Conservation (phyloP, 2,113 vertebrate genomes). For the Erpornis zantholeuca region DNA sequence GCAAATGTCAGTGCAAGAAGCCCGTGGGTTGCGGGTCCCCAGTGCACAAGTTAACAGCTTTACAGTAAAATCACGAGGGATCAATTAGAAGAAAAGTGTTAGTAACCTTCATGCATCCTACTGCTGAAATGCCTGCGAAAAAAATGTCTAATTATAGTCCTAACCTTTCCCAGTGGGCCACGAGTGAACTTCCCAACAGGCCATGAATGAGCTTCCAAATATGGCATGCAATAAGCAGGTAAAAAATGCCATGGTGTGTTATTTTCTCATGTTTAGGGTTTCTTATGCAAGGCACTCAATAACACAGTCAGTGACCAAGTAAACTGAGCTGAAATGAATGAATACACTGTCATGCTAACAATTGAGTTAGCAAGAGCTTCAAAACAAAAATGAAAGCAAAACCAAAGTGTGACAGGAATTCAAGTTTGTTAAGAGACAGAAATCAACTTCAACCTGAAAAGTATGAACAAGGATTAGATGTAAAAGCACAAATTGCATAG, state of each 20-base stretch:
- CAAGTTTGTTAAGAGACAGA: background rate
- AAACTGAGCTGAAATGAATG: background rate
- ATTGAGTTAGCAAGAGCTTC: background rate
- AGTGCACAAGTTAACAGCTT: slow-evolving; percentile 71
- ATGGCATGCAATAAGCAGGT: background rate
- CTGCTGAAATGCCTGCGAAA: slow-evolving; percentile 70
- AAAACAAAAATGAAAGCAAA: background rate
- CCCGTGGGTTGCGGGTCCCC: slow-evolving; percentile 62
- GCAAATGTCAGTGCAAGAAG: slow-evolving; percentile 77
- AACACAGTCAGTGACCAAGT: background rate
- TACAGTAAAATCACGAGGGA: slow-evolving; percentile 73
- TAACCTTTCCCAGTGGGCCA: slow-evolving; percentile 74
- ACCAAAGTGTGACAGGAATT: background rate
- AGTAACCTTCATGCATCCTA: slow-evolving; percentile 74
- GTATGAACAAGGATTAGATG: background rate
- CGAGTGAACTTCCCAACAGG: slow-evolving; percentile 72
- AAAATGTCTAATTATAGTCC: slow-evolving; percentile 76
- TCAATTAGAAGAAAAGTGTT: slow-evolving; percentile 76
- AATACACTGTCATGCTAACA: background rate
- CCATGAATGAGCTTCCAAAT: slow-evolving; percentile 72
- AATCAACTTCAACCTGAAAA: background rate
- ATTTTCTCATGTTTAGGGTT: slow-evolving; percentile 27
- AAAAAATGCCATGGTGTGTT: background rate
- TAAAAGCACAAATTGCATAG: background rate
- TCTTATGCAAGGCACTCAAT: background rate